Evolutionary conservation across 2,888 invertebrate species (phyloP).

Genomic region (Gastrophysa polygoni): DNA sequence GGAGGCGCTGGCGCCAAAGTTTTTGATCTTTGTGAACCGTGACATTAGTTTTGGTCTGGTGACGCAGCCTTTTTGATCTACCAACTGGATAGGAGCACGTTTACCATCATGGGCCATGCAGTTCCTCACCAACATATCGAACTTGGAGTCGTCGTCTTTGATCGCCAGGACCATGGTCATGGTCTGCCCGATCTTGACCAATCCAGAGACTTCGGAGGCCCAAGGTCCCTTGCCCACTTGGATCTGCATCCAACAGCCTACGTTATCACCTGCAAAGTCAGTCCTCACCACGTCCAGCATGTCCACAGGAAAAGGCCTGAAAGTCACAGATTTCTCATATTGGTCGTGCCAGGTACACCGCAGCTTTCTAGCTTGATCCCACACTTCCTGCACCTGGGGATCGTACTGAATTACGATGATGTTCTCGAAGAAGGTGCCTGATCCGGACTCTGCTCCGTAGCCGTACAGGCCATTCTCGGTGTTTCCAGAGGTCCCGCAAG

Average conservation of each 20-base stretch:
- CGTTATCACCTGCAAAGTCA: conserved; percentile 93
- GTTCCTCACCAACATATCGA: conserved; percentile 93
- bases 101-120: conserved; percentile 95
- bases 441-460: conserved; percentile 85
- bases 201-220: conserved; percentile 93
- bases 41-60: conserved; percentile 93
- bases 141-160: conserved; percentile 93
- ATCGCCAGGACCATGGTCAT: conserved; percentile 97
- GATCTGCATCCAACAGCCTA: conserved; percentile 97
- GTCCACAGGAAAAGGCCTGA: conserved; percentile 92
- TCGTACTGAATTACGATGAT: conserved; percentile 91
- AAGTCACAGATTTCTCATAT: conserved; percentile 94
- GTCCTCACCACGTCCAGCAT: conserved; percentile 95
- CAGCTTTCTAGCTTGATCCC: conserved; percentile 92
- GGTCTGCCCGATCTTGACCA: conserved; percentile 94
- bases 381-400: conserved; percentile 92
- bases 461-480: conserved; percentile 89
- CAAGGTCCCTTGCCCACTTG: conserved; percentile 93
- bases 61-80: conserved; percentile 91
- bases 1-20: conserved; percentile 91
- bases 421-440: conserved; percentile 92
- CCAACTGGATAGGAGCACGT: conserved; percentile 89
- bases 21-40: conserved; percentile 91
- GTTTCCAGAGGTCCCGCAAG: conserved; percentile 91
- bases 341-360: conserved; percentile 96